A percentile compares a stretch with the other conserved stretches of the same genome.
Conservation (phyloP, 2,888 invertebrate species). For the Asteroscopus sphinx region DNA sequence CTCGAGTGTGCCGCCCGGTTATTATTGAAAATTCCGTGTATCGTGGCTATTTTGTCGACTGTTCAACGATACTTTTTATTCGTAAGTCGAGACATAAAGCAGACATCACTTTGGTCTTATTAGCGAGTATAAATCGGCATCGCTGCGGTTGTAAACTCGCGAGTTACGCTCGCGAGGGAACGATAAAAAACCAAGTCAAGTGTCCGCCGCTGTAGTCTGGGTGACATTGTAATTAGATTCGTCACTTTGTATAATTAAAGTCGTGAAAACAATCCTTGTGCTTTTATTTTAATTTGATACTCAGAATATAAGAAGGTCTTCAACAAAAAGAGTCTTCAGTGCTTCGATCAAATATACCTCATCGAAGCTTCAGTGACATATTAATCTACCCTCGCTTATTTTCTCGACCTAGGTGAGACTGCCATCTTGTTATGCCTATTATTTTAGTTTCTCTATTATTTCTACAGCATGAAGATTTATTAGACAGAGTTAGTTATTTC, state of each 20-base stretch:
- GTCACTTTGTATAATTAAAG: constrained; percentile 34
- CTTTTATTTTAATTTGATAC: no score
- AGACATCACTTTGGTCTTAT: constrained; percentile 54
- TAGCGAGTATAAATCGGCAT: constrained; percentile 61
- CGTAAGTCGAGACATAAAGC: constrained; percentile 59
- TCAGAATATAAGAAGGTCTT: no score
- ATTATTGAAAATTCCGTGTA: constrained; percentile 49
- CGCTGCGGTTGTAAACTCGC: constrained; percentile 37
- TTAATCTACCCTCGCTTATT: neutral
- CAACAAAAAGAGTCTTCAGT: no score
- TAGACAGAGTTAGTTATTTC: neutral
- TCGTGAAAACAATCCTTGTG: neutral
- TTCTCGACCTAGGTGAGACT: neutral
- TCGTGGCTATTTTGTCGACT: constrained; percentile 17
- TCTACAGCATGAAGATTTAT: neutral
- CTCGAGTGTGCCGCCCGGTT: constrained; percentile 15
- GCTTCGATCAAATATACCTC: no score
- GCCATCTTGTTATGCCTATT: neutral
- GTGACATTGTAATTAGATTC: constrained; percentile 21
- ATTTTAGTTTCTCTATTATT: constrained; percentile 5
- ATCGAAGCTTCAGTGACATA: neutral
- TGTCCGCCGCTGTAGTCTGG: neutral
- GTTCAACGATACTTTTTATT: constrained; percentile 40
- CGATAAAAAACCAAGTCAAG: constrained; percentile 15
- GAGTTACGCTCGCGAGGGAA: constrained; percentile 7